These are phyloP conservation scores for Lamellibrachia satsuma DNA, from an alignment of 2,888 invertebrate species.

Conservation along the genomic window DNA sequence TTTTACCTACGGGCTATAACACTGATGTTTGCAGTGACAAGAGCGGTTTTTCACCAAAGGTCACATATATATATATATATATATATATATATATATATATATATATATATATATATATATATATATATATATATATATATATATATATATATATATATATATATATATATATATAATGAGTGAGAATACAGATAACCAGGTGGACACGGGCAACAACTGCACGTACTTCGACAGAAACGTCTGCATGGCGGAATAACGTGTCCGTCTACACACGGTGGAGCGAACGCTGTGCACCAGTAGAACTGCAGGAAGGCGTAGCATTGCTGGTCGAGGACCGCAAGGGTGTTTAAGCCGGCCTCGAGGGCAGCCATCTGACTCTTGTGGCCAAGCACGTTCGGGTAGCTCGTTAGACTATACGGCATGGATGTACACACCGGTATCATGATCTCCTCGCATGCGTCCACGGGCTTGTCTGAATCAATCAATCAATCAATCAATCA, in stretches of 20 bases:
- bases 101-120: no score
- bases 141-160: no score
- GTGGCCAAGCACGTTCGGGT: not conserved
- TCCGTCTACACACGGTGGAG: not conserved
- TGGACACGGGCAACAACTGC: not conserved
- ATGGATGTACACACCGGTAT: not conserved
- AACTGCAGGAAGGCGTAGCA: constrained; percentile 19
- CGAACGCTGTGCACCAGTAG: constrained; percentile 19
- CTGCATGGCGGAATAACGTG: not conserved
- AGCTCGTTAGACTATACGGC: not conserved
- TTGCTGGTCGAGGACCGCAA: not conserved
- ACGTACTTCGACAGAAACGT: constrained; percentile 13
- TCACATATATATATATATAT: no score
- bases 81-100: no score
- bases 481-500: not conserved
- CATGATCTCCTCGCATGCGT: not conserved
- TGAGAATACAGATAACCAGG: no score
- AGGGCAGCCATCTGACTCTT: not conserved
- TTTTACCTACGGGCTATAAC: no score
- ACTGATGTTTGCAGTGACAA: no score
- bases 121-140: no score
- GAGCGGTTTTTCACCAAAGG: no score
- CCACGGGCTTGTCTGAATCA: not conserved
- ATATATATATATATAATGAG: no score
- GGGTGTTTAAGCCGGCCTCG: not conserved